phyloP scores from a whole-genome alignment of 2,888 invertebrate species.

The Mythimna loreyi region DNA sequence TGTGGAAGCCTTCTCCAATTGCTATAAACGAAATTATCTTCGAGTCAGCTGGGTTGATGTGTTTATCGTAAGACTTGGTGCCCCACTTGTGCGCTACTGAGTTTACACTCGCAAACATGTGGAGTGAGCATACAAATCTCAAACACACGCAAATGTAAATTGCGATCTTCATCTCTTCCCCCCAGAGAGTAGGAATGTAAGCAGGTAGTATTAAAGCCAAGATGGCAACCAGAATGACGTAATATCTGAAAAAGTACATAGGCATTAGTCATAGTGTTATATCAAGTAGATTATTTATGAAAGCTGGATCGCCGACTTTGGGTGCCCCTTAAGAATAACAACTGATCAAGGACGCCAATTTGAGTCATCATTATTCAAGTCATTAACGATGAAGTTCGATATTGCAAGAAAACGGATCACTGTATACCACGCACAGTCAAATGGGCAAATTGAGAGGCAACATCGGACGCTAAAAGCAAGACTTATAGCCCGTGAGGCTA shows the following conservation, averaged over 20 bases:
- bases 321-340: too few relatives aligned
- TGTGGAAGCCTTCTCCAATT: conserved; percentile 72
- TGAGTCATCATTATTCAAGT: too few relatives aligned
- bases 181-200: conserved; percentile 39
- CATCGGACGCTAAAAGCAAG: too few relatives aligned
- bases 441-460: too few relatives aligned
- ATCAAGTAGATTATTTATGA: too few relatives aligned
- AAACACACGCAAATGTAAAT: conserved; percentile 19
- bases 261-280: too few relatives aligned
- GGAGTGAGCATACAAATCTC: conserved; percentile 15
- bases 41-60: conserved; percentile 31
- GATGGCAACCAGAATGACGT: neutral
- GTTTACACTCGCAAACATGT: conserved; percentile 13
- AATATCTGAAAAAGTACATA: conserved; percentile 33
- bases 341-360: too few relatives aligned
- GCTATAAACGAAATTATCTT: conserved; percentile 32
- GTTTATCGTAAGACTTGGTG: conserved; percentile 38
- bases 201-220: conserved; percentile 4
- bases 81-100: conserved; percentile 48
- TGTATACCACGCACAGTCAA: too few relatives aligned
- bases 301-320: too few relatives aligned
- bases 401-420: too few relatives aligned
- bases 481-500: too few relatives aligned
- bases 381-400: too few relatives aligned
- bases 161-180: conserved; percentile 16